phyloP scores from a whole-genome alignment of 2,113 vertebrate species.

The Australoheros scitulus region DNA sequence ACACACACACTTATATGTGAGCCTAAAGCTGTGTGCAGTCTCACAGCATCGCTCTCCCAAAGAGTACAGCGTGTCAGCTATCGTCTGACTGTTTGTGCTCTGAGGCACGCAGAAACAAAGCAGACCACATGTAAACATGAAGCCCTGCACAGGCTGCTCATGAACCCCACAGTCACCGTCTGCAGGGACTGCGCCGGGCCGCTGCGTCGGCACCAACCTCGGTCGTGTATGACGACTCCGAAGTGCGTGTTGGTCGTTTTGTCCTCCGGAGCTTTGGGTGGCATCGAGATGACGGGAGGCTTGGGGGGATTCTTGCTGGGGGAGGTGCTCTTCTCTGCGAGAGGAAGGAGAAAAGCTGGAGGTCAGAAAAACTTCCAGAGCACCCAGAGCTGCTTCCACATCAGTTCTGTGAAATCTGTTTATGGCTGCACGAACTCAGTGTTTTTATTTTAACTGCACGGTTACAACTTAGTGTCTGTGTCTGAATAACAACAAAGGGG shows the following conservation, averaged over 20 bases:
- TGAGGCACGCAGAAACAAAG: slow-evolving; percentile 32
- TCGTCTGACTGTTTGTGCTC: slow-evolving; percentile 35
- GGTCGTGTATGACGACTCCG: slow-evolving; percentile 88
- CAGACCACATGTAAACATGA: slow-evolving; percentile 47
- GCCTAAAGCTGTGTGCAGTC: background rate
- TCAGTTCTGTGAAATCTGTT: slow-evolving; percentile 34
- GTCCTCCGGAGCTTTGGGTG: slow-evolving; percentile 80
- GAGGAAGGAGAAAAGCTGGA: background rate
- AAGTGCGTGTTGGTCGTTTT: slow-evolving; percentile 85
- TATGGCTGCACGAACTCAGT: slow-evolving; percentile 20
- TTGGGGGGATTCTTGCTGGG: slow-evolving; percentile 85
- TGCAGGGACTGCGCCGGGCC: background rate
- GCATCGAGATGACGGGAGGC: slow-evolving; percentile 74
- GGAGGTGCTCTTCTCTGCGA: slow-evolving; percentile 84
- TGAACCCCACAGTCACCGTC: slow-evolving; percentile 10
- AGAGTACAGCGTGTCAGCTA: slow-evolving; percentile 40
- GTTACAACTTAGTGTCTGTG: no score
- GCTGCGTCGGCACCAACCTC: slow-evolving; percentile 79
- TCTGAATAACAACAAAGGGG: no score
- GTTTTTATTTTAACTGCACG: background rate
- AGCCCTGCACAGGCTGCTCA: slow-evolving; percentile 13
- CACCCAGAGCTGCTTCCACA: slow-evolving; percentile 31
- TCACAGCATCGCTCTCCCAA: slow-evolving; percentile 39
- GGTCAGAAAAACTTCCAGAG: slow-evolving; percentile 31
- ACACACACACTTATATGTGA: slow-evolving; percentile 2